Conservation (phyloP, 2,113 vertebrate genomes). For the Bathybates hornii region DNA sequence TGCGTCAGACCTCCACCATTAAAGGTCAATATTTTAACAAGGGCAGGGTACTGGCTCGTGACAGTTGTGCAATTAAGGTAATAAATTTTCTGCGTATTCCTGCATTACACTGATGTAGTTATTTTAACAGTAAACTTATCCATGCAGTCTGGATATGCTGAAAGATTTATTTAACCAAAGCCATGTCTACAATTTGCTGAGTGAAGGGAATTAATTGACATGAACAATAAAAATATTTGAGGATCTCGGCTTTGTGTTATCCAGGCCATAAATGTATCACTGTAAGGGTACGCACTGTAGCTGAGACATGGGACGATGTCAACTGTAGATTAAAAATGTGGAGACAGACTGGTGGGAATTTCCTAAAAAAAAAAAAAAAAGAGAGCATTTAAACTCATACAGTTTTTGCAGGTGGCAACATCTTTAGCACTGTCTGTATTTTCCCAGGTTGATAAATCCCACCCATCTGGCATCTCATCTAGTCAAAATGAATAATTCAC, state of each 20-base stretch:
- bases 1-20: not conserved
- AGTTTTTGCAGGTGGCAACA: not conserved
- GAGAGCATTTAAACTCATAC: not conserved
- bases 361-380: not conserved
- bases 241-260: not conserved
- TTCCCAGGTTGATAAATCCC: not conserved
- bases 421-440: not conserved
- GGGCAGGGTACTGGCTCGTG: not conserved
- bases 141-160: not conserved
- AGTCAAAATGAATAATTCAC: not conserved
- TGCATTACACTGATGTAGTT: not conserved
- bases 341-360: not conserved
- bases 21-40: not conserved
- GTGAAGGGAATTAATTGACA: not conserved
- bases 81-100: conserved; percentile 27
- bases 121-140: not conserved
- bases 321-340: not conserved
- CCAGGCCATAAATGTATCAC: not conserved
- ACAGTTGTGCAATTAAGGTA: conserved; percentile 31
- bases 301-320: not conserved
- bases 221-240: not conserved
- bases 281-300: not conserved
- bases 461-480: not conserved
- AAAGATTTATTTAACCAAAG: not conserved
- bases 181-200: not conserved